These are phyloP conservation scores for Sebastes oblongus DNA, from an alignment of 2,797 vertebrate genomes.

Conservation along the genomic window DNA sequence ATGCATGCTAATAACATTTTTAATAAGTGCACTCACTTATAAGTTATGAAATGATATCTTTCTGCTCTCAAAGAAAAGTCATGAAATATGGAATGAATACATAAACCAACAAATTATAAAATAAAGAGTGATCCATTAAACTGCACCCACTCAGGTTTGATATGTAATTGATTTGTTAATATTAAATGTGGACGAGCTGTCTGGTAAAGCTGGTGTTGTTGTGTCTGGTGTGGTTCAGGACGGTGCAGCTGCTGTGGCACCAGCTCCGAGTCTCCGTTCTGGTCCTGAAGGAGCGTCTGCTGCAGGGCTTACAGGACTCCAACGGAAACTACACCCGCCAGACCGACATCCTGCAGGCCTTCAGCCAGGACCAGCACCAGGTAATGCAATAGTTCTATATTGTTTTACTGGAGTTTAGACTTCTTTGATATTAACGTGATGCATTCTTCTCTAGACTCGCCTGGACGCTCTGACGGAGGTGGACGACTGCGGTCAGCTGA, in stretches of 20 bases:
- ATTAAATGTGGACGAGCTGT: not conserved
- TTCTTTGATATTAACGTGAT: too few relatives aligned
- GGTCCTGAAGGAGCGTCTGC: constrained; percentile 94
- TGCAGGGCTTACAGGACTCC: constrained; percentile 96
- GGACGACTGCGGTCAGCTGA: constrained; percentile 95
- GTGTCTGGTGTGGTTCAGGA: constrained; percentile 59
- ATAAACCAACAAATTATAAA: not conserved
- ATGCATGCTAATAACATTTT: not conserved
- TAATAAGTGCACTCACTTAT: not conserved
- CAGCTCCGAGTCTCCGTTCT: constrained; percentile 97
- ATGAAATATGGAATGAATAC: not conserved
- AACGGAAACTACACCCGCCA: constrained; percentile 98
- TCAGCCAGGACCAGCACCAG: constrained; percentile 90
- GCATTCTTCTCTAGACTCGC: constrained; percentile 82
- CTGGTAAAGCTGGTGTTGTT: not conserved
- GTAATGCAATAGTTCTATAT: constrained; percentile 15
- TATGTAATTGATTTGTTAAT: not conserved
- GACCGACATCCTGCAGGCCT: constrained; percentile 97
- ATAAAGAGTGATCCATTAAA: not conserved
- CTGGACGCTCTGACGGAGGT: constrained; percentile 95
- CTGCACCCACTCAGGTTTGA: not conserved
- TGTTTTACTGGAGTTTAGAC: too few relatives aligned
- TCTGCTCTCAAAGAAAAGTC: not conserved
- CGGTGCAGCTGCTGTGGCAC: constrained; percentile 97
- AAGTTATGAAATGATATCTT: not conserved